Percentiles rank a stretch among this genome's conserved stretches.
phyloP scores from a whole-genome alignment of 2,888 invertebrate species.

The Aproaerema taeniolella region DNA sequence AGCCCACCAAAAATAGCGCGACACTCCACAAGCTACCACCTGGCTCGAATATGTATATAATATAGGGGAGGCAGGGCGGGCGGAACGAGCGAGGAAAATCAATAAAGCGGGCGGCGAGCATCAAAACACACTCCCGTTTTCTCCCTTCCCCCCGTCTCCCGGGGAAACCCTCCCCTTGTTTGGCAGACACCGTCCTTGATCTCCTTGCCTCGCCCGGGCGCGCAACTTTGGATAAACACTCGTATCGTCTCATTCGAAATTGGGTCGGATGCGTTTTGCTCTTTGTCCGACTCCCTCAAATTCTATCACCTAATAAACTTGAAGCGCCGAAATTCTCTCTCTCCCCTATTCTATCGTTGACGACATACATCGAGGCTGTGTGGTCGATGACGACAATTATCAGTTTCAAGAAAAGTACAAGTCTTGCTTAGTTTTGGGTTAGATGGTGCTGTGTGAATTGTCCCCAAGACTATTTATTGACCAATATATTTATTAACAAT shows the following conservation, averaged over 20 bases:
- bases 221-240: conserved; percentile 72
- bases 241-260: conserved; percentile 63
- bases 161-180: conserved; percentile 73
- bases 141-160: conserved; percentile 50
- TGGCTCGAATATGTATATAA: conserved; percentile 60
- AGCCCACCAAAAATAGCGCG: conserved; percentile 68
- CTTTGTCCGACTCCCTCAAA: conserved; percentile 23
- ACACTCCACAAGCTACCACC: conserved; percentile 52
- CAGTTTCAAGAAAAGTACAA: too few relatives aligned
- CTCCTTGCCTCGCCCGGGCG: conserved; percentile 62
- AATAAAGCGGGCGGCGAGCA: conserved; percentile 71
- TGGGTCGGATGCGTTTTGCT: conserved; percentile 66
- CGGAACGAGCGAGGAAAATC: conserved; percentile 62
- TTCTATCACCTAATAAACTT: conserved; percentile 20
- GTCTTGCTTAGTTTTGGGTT: too few relatives aligned
- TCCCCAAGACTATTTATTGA: too few relatives aligned
- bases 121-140: conserved; percentile 65
- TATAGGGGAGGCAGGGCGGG: conserved; percentile 54
- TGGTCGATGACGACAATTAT: too few relatives aligned
- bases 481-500: too few relatives aligned
- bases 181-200: conserved; percentile 76
- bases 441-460: too few relatives aligned
- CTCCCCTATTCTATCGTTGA: too few relatives aligned
- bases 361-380: too few relatives aligned
- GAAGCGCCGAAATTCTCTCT: too few relatives aligned